A percentile compares a stretch with the other conserved stretches of the same genome.
These are phyloP conservation scores for Ormia ochracea DNA, from an alignment of 2,888 invertebrate species.

Conservation along the genomic window DNA sequence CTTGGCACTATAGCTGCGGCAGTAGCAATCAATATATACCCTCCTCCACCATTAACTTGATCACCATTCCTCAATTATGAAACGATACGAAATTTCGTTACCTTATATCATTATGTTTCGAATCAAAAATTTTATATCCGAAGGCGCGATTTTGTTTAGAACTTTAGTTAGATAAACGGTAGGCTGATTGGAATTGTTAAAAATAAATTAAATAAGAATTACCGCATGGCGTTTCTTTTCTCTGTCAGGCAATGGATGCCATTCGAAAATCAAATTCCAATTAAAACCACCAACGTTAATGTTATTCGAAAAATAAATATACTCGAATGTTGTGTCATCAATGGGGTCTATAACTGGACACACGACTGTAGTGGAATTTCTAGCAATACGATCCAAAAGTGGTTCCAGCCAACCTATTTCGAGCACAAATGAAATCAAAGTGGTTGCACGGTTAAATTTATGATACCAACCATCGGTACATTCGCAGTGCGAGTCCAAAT, in stretches of 20 bases:
- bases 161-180: no score
- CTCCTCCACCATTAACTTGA: no score
- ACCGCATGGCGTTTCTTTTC: conserved; percentile 91
- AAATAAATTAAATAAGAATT: conserved; percentile 62
- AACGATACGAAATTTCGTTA: no score
- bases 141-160: no score
- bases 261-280: conserved; percentile 98
- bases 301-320: conserved; percentile 88
- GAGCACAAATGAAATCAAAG: no score
- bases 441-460: not conserved
- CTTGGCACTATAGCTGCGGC: no score
- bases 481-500: conserved; percentile 99
- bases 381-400: conserved; percentile 90
- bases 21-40: no score
- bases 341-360: conserved; percentile 98
- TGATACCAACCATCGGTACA: conserved; percentile 86
- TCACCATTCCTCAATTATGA: no score
- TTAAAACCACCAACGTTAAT: conserved; percentile 88
- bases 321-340: conserved; percentile 94
- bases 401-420: conserved; percentile 98
- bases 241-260: conserved; percentile 97
- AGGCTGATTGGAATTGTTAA: not conserved
- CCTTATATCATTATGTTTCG: no score
- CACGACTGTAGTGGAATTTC: conserved; percentile 91
- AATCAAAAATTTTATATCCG: no score